Base-by-base conservation (phyloP, 2,797 vertebrate genomes). In the Petrocephalus schoutedeni region DNA sequence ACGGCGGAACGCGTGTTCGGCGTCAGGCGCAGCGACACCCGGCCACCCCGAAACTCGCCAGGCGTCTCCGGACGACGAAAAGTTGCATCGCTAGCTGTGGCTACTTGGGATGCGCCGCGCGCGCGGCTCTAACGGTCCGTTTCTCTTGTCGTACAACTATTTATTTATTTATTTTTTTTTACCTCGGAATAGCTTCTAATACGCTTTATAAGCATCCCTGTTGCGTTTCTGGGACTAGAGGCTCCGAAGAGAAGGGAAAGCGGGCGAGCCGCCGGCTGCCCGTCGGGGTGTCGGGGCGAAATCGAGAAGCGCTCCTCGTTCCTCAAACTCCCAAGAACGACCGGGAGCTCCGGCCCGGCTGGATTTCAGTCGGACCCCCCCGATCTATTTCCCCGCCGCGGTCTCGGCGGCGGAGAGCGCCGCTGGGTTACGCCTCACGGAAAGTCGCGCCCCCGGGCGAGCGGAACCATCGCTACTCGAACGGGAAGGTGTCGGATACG, bases 271-370 rank as follows among this genome's bases (percentile, higher is more conserved):
- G 21, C 84, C 16, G 0, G 64, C 87, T 87, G 2, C 58, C 58
- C n/a, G 86, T 86, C 21, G 89, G 88, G 87, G 19, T 87, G 86
- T 85, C n/a, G 74, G 87, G 19, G 41, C 32, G 88, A 91, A 91
- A 89, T 9, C 58, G 41, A 67, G 58, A 90, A 89, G 91, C 88
- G 91, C 88, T 32, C 88, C 92, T 92, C 91, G 93, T 92, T 92
- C 90, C 88, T 67, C 58, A 83, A 91, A 92, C 91, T 93, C 92
- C 89, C 28, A 45, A 58, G 86, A 89, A 23, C 91, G 90, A 91
- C 89, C 89, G 49, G 83, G 57, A 23, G 51, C 88, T 77, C 89
- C 91, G 92, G 92, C 92, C 93, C 91, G 89, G 92, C 85, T 90
- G 59, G 58, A 23, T 54, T 56, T 58, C 28, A 49, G 64, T 0